A percentile compares a stretch with the other conserved stretches of the same genome.
Evolutionary conservation across 2,797 vertebrate genomes (phyloP).

Genomic region (Choloepus didactylus): DNA sequence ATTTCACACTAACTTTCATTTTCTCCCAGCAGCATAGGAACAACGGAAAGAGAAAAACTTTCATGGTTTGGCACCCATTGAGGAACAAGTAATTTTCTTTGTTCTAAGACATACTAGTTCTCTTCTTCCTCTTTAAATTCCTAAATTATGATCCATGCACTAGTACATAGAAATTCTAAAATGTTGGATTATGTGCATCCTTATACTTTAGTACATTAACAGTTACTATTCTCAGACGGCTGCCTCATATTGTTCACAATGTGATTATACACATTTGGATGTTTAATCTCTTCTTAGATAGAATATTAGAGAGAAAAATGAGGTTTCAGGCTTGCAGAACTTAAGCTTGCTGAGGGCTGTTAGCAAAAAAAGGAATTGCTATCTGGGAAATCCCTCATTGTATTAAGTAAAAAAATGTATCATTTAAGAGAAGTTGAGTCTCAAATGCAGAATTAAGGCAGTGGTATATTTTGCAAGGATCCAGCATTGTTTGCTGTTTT

Average conservation of each 20-base stretch:
- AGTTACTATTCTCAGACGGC: not conserved
- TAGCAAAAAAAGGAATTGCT: not conserved
- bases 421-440: not conserved
- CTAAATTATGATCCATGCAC: not conserved
- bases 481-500: not conserved
- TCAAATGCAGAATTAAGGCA: not conserved
- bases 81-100: not conserved
- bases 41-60: not conserved
- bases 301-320: not conserved
- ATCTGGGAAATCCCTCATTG: not conserved
- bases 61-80: not conserved
- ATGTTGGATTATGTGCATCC: not conserved
- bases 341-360: not conserved
- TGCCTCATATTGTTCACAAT: not conserved
- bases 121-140: not conserved
- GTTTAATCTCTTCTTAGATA: not conserved
- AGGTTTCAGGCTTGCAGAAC: not conserved
- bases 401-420: not conserved
- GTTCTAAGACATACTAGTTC: not conserved
- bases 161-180: not conserved
- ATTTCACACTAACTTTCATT: slow-evolving; percentile 61
- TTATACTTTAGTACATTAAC: not conserved
- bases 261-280: not conserved
- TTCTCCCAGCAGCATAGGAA: slow-evolving; percentile 37
- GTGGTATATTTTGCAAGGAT: not conserved